phyloP scores from a whole-genome alignment of 2,113 vertebrate genomes.

The Nothoprocta perdicaria region DNA sequence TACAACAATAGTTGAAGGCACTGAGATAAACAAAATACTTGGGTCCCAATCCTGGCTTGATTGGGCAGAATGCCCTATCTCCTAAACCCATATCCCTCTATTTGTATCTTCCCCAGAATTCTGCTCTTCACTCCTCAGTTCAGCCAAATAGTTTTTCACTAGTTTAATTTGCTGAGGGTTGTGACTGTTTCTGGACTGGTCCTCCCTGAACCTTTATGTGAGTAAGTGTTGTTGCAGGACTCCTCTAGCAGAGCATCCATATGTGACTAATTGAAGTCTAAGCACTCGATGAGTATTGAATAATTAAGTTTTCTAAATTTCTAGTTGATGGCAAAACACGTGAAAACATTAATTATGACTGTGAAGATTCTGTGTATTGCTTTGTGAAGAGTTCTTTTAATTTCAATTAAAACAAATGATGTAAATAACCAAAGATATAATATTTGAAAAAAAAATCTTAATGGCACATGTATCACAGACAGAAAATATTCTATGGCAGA shows the following conservation, averaged over 20 bases:
- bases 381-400: slow-evolving; percentile 55
- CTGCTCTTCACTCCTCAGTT: not conserved
- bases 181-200: not conserved
- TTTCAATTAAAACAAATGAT: slow-evolving; percentile 52
- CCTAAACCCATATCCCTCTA: not conserved
- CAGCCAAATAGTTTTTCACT: not conserved
- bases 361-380: slow-evolving; percentile 24
- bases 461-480: not conserved
- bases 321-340: slow-evolving; percentile 66
- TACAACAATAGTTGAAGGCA: not conserved
- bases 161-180: not conserved
- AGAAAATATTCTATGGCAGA: not conserved
- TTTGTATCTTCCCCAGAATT: not conserved
- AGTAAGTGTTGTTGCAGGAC: not conserved
- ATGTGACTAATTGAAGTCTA: slow-evolving; percentile 63
- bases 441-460: slow-evolving; percentile 34
- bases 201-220: not conserved
- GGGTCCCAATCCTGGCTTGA: not conserved
- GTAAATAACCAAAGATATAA: slow-evolving; percentile 4
- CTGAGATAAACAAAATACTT: not conserved
- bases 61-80: not conserved
- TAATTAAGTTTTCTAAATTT: slow-evolving; percentile 65
- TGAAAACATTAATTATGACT: slow-evolving; percentile 63
- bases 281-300: slow-evolving; percentile 41
- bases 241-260: slow-evolving; percentile 19